Evolutionary conservation across 92 coral and sea anemone species (phyloP).

Genomic region (Epizoanthus scotinus): DNA sequence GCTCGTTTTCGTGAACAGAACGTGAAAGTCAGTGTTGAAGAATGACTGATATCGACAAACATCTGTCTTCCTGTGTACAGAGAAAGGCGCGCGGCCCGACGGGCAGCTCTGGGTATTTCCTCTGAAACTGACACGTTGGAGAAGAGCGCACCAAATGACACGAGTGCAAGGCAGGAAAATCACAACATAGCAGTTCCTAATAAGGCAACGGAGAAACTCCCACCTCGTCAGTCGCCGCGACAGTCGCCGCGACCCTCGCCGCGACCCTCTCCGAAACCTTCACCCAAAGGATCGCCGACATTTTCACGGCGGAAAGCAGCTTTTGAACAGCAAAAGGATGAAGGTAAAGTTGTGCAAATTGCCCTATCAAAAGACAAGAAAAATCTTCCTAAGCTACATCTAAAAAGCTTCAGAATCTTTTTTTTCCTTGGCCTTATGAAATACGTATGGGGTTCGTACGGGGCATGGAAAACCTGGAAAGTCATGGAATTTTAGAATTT

Average conservation of each 20-base stretch:
- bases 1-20: neutral
- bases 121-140: slow-evolving; percentile 57
- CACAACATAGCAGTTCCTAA: slow-evolving; percentile 6
- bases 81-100: slow-evolving; percentile 88
- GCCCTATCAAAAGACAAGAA: too few relatives aligned
- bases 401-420: too few relatives aligned
- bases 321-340: slow-evolving; percentile 66
- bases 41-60: neutral
- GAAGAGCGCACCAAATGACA: slow-evolving; percentile 26
- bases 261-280: slow-evolving; percentile 65
- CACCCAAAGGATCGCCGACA: slow-evolving; percentile 71
- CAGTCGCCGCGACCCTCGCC: slow-evolving; percentile 65
- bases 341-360: slow-evolving; percentile 33
- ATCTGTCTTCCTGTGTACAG: slow-evolving; percentile 31
- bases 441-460: too few relatives aligned
- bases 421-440: too few relatives aligned
- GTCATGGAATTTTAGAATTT: too few relatives aligned
- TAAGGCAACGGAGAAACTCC: neutral
- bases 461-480: too few relatives aligned
- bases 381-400: too few relatives aligned
- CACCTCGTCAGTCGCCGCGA: slow-evolving; percentile 39
- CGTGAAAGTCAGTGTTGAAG: neutral
- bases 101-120: slow-evolving; percentile 71
- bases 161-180: neutral
- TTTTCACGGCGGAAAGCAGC: slow-evolving; percentile 65